These are phyloP conservation scores for Orthosia incerta DNA, from an alignment of 2,888 invertebrate genomes.

Conservation along the genomic window DNA sequence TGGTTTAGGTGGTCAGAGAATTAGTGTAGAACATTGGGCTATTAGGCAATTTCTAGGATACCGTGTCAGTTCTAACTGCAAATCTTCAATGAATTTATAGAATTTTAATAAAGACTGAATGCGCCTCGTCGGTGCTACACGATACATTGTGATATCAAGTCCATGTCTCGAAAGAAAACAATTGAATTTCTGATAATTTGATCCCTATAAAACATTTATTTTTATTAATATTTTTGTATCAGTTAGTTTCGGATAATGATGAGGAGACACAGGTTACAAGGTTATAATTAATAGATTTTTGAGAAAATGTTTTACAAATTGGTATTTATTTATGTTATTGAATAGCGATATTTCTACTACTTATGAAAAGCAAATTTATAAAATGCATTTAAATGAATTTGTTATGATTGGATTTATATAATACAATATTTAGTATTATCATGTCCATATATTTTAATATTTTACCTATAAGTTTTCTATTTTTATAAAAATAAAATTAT, in stretches of 20 bases:
- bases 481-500: conserved; percentile 56
- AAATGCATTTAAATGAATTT: conserved; percentile 43
- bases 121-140: conserved; percentile 22
- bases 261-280: background rate
- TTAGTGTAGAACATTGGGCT: conserved; percentile 44
- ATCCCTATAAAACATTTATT: background rate
- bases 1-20: conserved; percentile 37
- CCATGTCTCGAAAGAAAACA: conserved; percentile 51
- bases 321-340: conserved; percentile 30
- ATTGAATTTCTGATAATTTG: conserved; percentile 6
- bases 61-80: conserved; percentile 16
- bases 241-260: background rate
- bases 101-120: conserved; percentile 62
- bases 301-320: conserved; percentile 26
- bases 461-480: conserved; percentile 40
- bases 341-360: background rate
- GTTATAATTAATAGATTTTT: conserved; percentile 5
- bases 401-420: conserved; percentile 37
- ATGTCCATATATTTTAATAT: conserved; percentile 21
- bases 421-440: conserved; percentile 34
- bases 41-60: conserved; percentile 24
- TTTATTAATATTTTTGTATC: conserved; percentile 3
- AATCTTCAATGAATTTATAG: conserved; percentile 28
- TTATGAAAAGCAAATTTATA: conserved; percentile 27
- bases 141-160: conserved; percentile 57